Base-by-base conservation (phyloP, 2,888 invertebrate species). In the Lepidochrysops patricia region DNA sequence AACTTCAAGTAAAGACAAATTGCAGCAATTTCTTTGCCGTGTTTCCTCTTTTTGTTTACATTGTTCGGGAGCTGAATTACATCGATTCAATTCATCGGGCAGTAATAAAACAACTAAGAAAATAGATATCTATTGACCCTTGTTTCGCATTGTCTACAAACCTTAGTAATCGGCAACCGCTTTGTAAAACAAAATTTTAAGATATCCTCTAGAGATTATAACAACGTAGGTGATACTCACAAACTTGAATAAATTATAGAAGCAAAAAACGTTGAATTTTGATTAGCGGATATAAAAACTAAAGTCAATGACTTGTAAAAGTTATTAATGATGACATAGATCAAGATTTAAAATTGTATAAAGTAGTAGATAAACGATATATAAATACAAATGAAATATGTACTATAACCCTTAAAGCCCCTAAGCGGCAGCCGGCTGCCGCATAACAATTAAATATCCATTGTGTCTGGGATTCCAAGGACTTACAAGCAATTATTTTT, bases 31-130 rank as follows among this genome's bases (percentile, higher is more conserved):
- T 43, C 54, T 15, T 54, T 5, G 12, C 32, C 15, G 19, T 29
- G 32, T 54, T 54, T 54, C 54, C 54, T 29, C 19, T 19, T 15
- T 54, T 54, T 54, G 54, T 54, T 54, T 26, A 26, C 50, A 26
- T 26, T 50, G 50, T 50, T 43, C 19, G 9, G 43, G 19, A 43
- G 43, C 43, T 43, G 43, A 9, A 19, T 12, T 19, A 43, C 43
- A 43, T 43, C 43, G 43, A 23, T 43, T 19, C 43, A 43, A 43
- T 43, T 23, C 43, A 19, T 43, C 43, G 19, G 19, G 19, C 43
- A 43, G 12, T 43, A 43, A 9, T 43, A 9, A 19, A 43, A 43
- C 29, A 7, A 23, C 43, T 19, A 43, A 43, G 37, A 37, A 37
- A 37, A 37, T 19, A 43, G 43, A 3, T 43, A 19, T 19, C 43